phyloP scores from a whole-genome alignment of 2,797 vertebrate genomes.

The Acipenser transmontanus region DNA sequence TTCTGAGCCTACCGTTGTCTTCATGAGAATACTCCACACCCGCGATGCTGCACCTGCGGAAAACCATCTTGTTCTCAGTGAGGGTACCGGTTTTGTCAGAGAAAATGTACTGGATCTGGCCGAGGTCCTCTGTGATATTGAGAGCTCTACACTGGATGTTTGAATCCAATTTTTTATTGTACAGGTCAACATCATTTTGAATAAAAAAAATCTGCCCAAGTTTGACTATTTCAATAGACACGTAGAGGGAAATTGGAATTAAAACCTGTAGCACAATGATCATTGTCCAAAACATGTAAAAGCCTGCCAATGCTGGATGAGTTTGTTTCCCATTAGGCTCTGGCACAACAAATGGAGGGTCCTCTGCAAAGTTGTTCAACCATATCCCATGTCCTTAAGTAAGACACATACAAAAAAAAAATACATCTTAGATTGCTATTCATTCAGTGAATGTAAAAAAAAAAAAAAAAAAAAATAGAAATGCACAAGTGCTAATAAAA shows the following conservation, averaged over 20 bases:
- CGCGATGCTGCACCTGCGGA: constrained; percentile 82
- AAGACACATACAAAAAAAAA: constrained; percentile 15
- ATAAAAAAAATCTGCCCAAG: constrained; percentile 90
- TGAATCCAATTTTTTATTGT: constrained; percentile 72
- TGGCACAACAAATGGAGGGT: constrained; percentile 60
- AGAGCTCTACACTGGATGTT: constrained; percentile 82
- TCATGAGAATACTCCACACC: constrained; percentile 85
- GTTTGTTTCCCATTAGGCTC: constrained; percentile 28
- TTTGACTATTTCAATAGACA: constrained; percentile 95
- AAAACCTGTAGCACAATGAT: constrained; percentile 92
- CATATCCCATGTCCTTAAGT: constrained; percentile 81
- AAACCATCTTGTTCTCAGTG: constrained; percentile 97
- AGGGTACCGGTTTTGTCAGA: constrained; percentile 96
- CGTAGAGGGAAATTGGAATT: constrained; percentile 92
- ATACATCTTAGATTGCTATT: background rate
- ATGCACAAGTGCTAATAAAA: too few species aligned
- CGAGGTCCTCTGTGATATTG: constrained; percentile 90
- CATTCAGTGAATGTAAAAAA: too few species aligned
- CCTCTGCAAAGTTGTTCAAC: constrained; percentile 54
- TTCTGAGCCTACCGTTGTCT: constrained; percentile 74
- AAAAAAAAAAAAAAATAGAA: too few species aligned
- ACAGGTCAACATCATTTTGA: constrained; percentile 81
- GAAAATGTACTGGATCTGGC: constrained; percentile 88
- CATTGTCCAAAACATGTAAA: constrained; percentile 95
- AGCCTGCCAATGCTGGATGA: constrained; percentile 56